A percentile compares a stretch with the other conserved stretches of the same genome.
These are phyloP conservation scores for Isaurus tuberculatus DNA, from an alignment of 92 coral and sea anemone species.

Conservation along the genomic window DNA sequence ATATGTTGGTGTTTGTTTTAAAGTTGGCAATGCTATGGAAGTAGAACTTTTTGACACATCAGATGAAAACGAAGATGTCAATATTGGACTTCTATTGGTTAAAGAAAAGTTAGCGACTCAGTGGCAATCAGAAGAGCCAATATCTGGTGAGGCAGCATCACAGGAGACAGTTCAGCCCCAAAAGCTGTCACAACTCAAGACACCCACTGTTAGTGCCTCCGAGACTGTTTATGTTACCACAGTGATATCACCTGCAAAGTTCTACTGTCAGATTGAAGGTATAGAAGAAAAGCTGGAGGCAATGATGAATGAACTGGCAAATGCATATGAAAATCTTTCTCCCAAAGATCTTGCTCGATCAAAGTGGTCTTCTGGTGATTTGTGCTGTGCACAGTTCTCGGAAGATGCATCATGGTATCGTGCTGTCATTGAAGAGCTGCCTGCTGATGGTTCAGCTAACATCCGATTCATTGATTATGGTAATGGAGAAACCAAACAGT, in stretches of 20 bases:
- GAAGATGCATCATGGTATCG: conserved; percentile 91
- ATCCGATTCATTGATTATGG: conserved; percentile 93
- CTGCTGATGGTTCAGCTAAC: conserved; percentile 43
- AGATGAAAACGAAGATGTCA: conserved; percentile 74
- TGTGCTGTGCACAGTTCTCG: conserved; percentile 85
- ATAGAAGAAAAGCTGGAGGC: conserved; percentile 72
- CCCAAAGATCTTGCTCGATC: conserved; percentile 41
- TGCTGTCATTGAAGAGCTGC: conserved; percentile 66
- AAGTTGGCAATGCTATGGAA: conserved; percentile 51
- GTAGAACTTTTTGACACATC: conserved; percentile 81
- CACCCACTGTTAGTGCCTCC: conserved; percentile 35
- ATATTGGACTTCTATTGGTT: conserved; percentile 73
- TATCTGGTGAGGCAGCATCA: background rate
- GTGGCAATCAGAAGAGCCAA: conserved; percentile 5
- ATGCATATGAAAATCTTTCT: conserved; percentile 63
- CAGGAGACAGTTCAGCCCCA: background rate
- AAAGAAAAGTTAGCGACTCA: conserved; percentile 70
- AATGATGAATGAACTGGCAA: conserved; percentile 72
- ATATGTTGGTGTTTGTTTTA: conserved; percentile 14
- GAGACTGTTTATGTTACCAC: conserved; percentile 80
- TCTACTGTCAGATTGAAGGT: conserved; percentile 83
- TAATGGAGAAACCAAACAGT: conserved; percentile 68
- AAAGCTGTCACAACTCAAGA: conserved; percentile 52
- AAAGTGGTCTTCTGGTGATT: conserved; percentile 55
- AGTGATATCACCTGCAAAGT: conserved; percentile 76